Evolutionary conservation across 2,113 vertebrate species (phyloP).

Genomic region (Heterochromis multidens): DNA sequence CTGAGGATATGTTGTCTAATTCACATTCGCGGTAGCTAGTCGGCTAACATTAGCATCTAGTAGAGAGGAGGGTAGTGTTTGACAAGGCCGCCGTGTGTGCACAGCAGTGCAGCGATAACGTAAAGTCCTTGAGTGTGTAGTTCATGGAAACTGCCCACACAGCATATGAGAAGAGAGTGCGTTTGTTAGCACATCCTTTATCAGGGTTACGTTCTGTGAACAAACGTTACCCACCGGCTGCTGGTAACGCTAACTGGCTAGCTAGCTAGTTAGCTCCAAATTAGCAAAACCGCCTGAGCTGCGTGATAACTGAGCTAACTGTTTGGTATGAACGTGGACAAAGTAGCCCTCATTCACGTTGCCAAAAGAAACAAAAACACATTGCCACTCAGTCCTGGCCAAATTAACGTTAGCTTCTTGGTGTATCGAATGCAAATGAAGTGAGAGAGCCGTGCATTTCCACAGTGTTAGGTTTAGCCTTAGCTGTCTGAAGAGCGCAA

Average conservation of each 20-base stretch:
- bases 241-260: background rate
- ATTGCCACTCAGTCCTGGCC: background rate
- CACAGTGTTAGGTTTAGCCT: background rate
- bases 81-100: slow-evolving; percentile 55
- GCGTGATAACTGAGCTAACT: slow-evolving; percentile 26
- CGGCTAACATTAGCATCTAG: slow-evolving; percentile 48
- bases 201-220: rapidly evolving
- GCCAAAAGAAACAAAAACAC: background rate
- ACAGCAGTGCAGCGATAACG: background rate
- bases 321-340: too few species aligned
- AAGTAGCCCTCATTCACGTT: rapidly evolving
- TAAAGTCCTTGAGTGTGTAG: background rate
- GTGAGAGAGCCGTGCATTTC: background rate
- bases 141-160: rapidly evolving
- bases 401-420: too few species aligned
- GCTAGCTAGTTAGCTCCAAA: slow-evolving; percentile 8
- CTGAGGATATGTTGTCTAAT: background rate
- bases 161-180: rapidly evolving
- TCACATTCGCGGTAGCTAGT: slow-evolving; percentile 4
- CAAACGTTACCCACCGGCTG: background rate
- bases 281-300: slow-evolving; percentile 28
- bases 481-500: background rate
- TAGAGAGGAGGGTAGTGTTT: slow-evolving; percentile 13
- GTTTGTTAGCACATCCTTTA: background rate
- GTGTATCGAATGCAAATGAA: rapidly evolving